phyloP scores from a whole-genome alignment of 2,113 vertebrate genomes.

The Thalassoma bifasciatum region DNA sequence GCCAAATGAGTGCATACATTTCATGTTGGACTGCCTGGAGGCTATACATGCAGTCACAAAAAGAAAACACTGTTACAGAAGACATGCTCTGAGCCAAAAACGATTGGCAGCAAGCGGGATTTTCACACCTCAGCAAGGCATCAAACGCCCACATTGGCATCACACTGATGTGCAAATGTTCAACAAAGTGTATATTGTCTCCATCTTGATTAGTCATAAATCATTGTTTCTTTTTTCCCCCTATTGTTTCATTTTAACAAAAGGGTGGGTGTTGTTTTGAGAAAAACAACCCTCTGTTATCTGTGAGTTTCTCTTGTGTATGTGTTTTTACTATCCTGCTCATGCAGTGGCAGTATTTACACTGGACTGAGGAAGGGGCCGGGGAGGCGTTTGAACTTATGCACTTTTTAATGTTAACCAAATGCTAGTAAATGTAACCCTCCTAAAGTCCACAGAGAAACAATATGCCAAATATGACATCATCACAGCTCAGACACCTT shows the following conservation, averaged over 20 bases:
- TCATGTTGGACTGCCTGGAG: conserved; percentile 48
- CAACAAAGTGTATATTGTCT: conserved; percentile 48
- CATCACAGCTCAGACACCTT: conserved; percentile 65
- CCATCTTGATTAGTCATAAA: conserved; percentile 45
- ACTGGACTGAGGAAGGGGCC: conserved; percentile 30
- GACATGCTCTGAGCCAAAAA: conserved; percentile 65
- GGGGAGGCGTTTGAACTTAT: conserved; percentile 73
- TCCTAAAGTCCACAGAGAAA: conserved; percentile 73
- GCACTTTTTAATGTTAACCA: conserved; percentile 78
- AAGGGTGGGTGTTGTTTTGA: conserved; percentile 1
- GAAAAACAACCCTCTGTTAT: conserved; percentile 39
- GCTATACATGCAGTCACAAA: conserved; percentile 47
- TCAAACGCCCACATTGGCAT: conserved; percentile 58
- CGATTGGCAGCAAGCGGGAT: conserved; percentile 67
- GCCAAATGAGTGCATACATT: conserved; percentile 67
- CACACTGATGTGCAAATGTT: conserved; percentile 60
- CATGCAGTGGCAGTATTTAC: conserved; percentile 48
- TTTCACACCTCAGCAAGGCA: conserved; percentile 77
- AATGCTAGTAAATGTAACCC: conserved; percentile 79
- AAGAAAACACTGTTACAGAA: conserved; percentile 67
- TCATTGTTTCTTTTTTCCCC: conserved; percentile 24
- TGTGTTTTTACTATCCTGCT: conserved; percentile 49
- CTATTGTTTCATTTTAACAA: conserved; percentile 27
- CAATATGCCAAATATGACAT: conserved; percentile 78
- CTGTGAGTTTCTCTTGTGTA: conserved; percentile 23